Evolutionary conservation across 2,888 invertebrate species (phyloP), one percentile per base, ranked within the genome.

Genomic region (Dione vanillae): DNA sequence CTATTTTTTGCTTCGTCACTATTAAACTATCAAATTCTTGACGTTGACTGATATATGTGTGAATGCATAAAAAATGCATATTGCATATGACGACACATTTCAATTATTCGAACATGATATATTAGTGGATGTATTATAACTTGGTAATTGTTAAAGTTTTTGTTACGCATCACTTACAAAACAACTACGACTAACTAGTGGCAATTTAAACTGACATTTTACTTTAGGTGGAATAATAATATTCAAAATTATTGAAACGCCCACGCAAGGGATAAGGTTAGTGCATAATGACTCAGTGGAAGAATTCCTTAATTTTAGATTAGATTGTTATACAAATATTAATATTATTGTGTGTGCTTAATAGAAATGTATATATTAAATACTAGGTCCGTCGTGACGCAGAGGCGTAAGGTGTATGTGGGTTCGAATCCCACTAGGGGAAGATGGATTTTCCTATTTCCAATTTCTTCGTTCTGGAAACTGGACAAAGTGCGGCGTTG

Each of bases 191-290:
- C 45, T 78, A 73, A 73, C 74, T 76, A 74, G 71, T 52, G 54
- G 75, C 66, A 77, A 80, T 78, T 79, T 78, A 72, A 73, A 65
- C 70, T 80, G 79, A 79, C 79, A 80, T 79, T 79, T 78, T 62
- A 49, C 66, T 64, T 62, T 40, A 52, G 67, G 51, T 19, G 20
- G 47, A 70, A 65, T 51, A n/a, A 54, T 56, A 66, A 43, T 61
- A 52, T 65, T 67, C 45, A 45, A 67, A 65, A 65, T 65, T 52
- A 59, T 58, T 58, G 58, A 67, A 65, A 61, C 54, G 20, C 54
- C 45, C 40, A 20, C 62, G 47, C 14, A 6, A 10, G 14, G 43
- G 16, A 45, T 45, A n/a, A 59, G n/a, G 8, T 43, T 45, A 47
- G 56, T 0, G 10, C 0, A 11, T 45, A 35, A 6, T 27, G 11